Percentiles rank a stretch among this genome's conserved stretches.
Conservation (phyloP, 1,140 invertebrate genomes). For the Eciton burchellii region DNA sequence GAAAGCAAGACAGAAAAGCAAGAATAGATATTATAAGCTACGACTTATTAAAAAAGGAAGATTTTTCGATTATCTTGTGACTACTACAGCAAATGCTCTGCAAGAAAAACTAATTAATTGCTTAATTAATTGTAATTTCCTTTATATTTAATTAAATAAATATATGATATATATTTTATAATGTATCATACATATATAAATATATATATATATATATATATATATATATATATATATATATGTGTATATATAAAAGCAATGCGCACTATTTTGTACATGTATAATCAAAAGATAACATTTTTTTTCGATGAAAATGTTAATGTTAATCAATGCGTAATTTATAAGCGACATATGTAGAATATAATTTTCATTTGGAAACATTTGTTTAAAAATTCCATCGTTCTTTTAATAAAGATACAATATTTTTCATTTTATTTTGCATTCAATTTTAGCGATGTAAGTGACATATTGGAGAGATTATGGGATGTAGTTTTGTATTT, state of each 20-base stretch:
- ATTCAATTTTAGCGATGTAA: neutral
- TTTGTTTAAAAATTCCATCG: constrained; percentile 75
- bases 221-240: too few relatives aligned
- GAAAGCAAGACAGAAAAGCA: neutral
- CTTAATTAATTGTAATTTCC: constrained; percentile 16
- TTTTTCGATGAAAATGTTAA: neutral
- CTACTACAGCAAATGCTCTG: constrained; percentile 8
- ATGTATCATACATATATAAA: too few relatives aligned
- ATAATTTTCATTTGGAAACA: constrained; percentile 67
- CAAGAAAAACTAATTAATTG: constrained; percentile 54
- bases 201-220: too few relatives aligned
- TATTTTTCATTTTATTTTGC: constrained; percentile 73
- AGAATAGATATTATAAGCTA: constrained; percentile 1
- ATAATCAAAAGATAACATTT: constrained; percentile 52
- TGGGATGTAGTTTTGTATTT: too few relatives aligned
- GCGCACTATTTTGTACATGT: constrained; percentile 67
- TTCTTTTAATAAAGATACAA: constrained; percentile 79
- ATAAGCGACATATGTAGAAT: constrained; percentile 20
- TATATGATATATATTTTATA: too few relatives aligned
- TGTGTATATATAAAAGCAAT: too few relatives aligned
- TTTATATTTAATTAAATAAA: constrained; percentile 46
- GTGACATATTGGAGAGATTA: too few relatives aligned
- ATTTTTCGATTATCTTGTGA: neutral
- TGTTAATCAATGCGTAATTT: constrained; percentile 15
- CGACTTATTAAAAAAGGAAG: neutral